Percentiles rank a stretch among this genome's conserved stretches.
phyloP scores from a whole-genome alignment of 2,113 vertebrate species.

The Vireo altiloquus region DNA sequence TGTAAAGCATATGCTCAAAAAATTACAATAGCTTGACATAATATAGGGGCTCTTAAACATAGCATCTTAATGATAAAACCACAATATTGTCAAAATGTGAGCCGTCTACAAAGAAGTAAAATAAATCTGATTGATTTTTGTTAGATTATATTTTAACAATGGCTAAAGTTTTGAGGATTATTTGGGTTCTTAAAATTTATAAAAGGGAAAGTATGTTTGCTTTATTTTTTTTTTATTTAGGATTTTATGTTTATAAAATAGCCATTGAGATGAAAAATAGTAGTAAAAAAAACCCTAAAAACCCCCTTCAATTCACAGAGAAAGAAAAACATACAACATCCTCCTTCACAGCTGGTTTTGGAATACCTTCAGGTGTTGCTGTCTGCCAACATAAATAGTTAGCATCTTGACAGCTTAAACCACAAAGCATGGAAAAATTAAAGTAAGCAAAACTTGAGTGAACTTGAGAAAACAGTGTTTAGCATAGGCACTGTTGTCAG shows the following conservation, averaged over 20 bases:
- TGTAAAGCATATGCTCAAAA: not conserved
- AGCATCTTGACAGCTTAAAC: not conserved
- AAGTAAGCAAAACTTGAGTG: not conserved
- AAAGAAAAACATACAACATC: not conserved
- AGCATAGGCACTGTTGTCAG: not conserved
- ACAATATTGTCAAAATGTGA: not conserved
- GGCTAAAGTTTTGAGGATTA: not conserved
- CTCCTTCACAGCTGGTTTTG: not conserved
- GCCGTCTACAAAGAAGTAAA: not conserved
- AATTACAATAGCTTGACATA: not conserved
- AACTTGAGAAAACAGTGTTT: not conserved
- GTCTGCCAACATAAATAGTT: not conserved
- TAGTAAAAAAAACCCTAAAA: not conserved
- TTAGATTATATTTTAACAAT: not conserved
- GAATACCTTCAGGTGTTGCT: not conserved
- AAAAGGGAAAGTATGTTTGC: not conserved
- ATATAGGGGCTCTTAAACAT: not conserved
- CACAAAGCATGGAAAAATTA: not conserved
- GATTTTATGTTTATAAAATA: not conserved
- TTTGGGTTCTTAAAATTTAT: not conserved
- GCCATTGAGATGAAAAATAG: not conserved
- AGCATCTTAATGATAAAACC: not conserved
- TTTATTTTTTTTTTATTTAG: not conserved
- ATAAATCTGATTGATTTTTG: not conserved
- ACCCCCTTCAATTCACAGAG: fast-evolving